Conservation (phyloP, 2,797 vertebrate species). For the Takifugu rubripes region DNA sequence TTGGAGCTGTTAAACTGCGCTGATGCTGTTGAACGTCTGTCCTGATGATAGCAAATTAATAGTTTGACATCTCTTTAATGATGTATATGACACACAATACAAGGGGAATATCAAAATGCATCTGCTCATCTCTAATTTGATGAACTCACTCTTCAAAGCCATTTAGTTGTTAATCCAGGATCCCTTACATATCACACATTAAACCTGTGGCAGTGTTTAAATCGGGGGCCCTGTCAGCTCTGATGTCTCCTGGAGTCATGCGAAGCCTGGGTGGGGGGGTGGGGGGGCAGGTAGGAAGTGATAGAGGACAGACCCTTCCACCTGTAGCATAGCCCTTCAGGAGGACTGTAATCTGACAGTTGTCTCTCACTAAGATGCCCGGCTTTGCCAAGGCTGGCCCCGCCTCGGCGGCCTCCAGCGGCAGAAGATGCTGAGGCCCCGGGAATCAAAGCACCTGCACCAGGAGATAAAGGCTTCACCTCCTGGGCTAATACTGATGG, state of each 20-base stretch:
- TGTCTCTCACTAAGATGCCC: slow-evolving; percentile 67
- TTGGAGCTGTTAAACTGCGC: slow-evolving; percentile 7
- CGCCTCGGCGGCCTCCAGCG: slow-evolving; percentile 57
- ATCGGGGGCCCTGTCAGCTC: slow-evolving; percentile 21
- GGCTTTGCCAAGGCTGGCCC: slow-evolving; percentile 49
- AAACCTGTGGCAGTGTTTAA: slow-evolving; percentile 6
- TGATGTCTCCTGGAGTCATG: slow-evolving; percentile 47
- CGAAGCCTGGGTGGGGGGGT: slow-evolving; percentile 19
- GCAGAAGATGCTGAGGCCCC: slow-evolving; percentile 53
- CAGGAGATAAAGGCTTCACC: slow-evolving; percentile 81
- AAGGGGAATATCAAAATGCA: neutral
- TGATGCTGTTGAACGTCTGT: neutral
- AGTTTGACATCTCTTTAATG: slow-evolving; percentile 4
- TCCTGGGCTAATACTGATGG: slow-evolving; percentile 76
- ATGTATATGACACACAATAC: neutral
- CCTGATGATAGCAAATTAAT: slow-evolving; percentile 3
- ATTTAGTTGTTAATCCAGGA: slow-evolving; percentile 26
- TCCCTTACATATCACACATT: slow-evolving; percentile 33
- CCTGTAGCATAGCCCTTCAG: slow-evolving; percentile 62
- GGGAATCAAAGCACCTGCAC: slow-evolving; percentile 74
- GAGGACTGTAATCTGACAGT: slow-evolving; percentile 72
- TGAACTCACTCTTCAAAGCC: slow-evolving; percentile 13
- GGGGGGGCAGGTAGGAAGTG: slow-evolving; percentile 17
- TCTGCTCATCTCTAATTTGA: slow-evolving; percentile 1
- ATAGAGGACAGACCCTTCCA: slow-evolving; percentile 57